A percentile compares a stretch with the other conserved stretches of the same genome.
Evolutionary conservation across 2,797 vertebrate species (phyloP).

Genomic region (Cynopterus sphinx): DNA sequence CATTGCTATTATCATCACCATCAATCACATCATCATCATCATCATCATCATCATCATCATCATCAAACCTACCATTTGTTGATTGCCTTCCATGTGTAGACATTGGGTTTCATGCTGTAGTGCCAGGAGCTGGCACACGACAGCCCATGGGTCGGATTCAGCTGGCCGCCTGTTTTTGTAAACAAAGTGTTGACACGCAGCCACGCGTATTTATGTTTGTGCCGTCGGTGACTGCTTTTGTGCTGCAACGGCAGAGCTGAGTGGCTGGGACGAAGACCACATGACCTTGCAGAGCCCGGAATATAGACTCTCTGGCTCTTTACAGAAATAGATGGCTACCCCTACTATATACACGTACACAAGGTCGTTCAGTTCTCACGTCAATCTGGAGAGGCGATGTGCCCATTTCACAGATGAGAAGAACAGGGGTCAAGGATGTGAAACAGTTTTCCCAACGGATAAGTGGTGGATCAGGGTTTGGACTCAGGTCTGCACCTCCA

Average conservation of each 20-base stretch:
- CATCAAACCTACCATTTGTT: neutral
- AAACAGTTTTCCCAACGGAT: neutral
- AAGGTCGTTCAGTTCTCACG: neutral
- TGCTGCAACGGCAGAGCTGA: neutral
- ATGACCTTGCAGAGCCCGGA: neutral
- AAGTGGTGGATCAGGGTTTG: neutral
- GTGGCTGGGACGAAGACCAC: neutral
- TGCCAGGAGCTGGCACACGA: no score
- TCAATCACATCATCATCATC: neutral
- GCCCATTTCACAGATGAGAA: neutral
- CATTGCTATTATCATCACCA: accelerated
- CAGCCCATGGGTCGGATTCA: neutral
- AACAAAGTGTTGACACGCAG: neutral
- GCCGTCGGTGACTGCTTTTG: neutral
- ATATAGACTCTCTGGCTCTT: neutral
- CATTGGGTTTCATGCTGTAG: neutral
- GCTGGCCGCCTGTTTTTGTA: neutral
- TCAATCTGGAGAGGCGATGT: neutral
- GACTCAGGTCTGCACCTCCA: neutral
- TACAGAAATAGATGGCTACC: neutral
- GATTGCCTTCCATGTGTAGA: neutral
- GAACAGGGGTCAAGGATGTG: neutral
- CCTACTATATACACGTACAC: neutral
- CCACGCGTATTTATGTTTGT: accelerated
- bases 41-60: accelerated